Base-by-base conservation (phyloP, 2,797 vertebrate genomes). In the Enteromius fasciolatus region DNA sequence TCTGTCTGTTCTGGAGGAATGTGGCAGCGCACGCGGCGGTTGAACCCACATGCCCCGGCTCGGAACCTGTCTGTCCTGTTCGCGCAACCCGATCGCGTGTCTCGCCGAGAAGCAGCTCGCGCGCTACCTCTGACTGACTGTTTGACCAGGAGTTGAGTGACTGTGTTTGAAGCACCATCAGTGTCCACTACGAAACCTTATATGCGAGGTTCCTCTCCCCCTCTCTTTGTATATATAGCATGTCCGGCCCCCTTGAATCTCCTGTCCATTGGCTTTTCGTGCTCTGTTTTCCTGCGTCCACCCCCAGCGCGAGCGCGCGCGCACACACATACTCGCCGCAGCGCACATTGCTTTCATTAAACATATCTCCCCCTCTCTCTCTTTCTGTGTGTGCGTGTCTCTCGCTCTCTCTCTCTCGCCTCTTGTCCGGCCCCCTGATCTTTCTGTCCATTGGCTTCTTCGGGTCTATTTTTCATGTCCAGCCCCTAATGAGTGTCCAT, bases 401-500 rank as follows among this genome's bases (percentile, higher is more conserved):
- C 90, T 76, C 88, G 85, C 90, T 90, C 91, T 88, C 86, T 87
- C 91, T 86, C 91, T 87, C 90, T 89, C 87, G 92, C 90, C 91
- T 93, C 92, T 93, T 92, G 92, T 95, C 94, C 95, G 94, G 94
- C 95, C 95, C 95, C 93, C 93, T 95, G 94, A 95, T 95, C 96
- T 94, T 92, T 93, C 94, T 95, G 96, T 95, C 96, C 97, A 97
- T 96, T 97, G 96, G 97, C 95, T 97, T 97, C 95, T 96, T 93
- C 95, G 95, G 96, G 95, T 95, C 95, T 96, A 95, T 95, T 94
- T 95, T 95, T 96, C 96, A 96, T 96, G 96, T 97, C 96, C 96
- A 96, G 95, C 96, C 97, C 96, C 96, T 96, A 96, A 96, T 97
- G 97, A 97, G 94, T 96, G 96, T 97, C 97, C 96, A 98, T 97